Evolutionary conservation across 2,888 invertebrate genomes (phyloP), one percentile per base, ranked within the genome.

Genomic region (Aphidius colemani): DNA sequence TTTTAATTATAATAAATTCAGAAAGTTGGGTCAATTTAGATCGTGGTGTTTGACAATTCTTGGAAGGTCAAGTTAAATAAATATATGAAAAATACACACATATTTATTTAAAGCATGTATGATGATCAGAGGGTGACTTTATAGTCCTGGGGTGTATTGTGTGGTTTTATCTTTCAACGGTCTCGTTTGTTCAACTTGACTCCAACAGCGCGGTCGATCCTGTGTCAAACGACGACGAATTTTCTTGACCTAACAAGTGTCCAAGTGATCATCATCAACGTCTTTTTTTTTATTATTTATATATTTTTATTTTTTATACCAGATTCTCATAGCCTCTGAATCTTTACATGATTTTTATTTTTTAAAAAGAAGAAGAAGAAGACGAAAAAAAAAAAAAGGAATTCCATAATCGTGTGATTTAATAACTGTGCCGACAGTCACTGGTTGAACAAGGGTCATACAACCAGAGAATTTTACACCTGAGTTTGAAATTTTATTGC

Each of bases 131-230:
- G 61, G 64, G 63, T 59, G 64, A 64, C 55, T 69, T 69, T 13
- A 13, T 18, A 18, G 67, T 68, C 76, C 75, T 58, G 70, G 62
- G 70, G 74, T 61, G 77, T 69, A 76, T 77, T 77, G 76, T 77
- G 77, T 67, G 77, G 77, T 77, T 77, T 77, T 76, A 77, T 77
- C 77, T 77, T 77, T 77, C 77, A 77, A 77, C 77, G 74, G 73
- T 64, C 72, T 75, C 75, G 76, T 77, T 77, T 75, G 74, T 76
- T 69, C 77, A 69, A 72, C 70, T 65, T 70, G 74, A 73, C 70
- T 72, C 75, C 70, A 70, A 59, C 72, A 58, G 72, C 58, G 71
- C 60, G 56, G 39, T 58, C 64, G 66, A 40, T 68, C 68, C 65
- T 65, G 65, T 65, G 68, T 70, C 68, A 67, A 70, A 70, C 66